Evolutionary conservation across 2,113 vertebrate species (phyloP).

Genomic region (Paedocypris sp.): DNA sequence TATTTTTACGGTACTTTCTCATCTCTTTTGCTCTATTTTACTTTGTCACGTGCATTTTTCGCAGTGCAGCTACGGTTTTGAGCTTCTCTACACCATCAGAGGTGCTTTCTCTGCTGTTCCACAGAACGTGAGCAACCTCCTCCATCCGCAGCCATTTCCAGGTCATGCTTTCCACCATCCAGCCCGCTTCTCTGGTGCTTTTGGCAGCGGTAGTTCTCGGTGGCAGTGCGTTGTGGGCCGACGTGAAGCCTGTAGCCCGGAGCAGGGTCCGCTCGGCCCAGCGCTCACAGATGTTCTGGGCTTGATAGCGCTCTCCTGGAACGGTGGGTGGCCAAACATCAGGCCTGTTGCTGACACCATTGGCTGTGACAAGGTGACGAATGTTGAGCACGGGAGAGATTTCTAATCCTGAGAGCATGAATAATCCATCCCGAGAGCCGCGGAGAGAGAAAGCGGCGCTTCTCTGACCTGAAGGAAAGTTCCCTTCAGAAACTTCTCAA

Average conservation of each 20-base stretch:
- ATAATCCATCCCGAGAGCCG: constrained; percentile 64
- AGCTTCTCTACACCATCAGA: too few relatives aligned
- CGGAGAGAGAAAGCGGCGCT: constrained; percentile 53
- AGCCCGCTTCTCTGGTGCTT: too few relatives aligned
- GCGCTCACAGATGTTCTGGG: constrained; percentile 70
- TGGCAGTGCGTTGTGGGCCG: constrained; percentile 53
- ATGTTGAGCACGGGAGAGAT: constrained; percentile 45
- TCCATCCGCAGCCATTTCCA: too few relatives aligned
- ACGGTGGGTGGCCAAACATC: constrained; percentile 61
- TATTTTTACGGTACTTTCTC: too few relatives aligned
- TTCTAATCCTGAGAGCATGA: constrained; percentile 61
- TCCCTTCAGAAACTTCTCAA: constrained; percentile 17
- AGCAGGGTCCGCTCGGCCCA: constrained; percentile 64
- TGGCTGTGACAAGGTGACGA: constrained; percentile 45
- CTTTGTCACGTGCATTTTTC: too few relatives aligned
- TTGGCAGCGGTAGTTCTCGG: constrained; percentile 45
- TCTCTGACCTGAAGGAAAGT: constrained; percentile 32
- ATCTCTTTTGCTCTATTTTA: too few relatives aligned
- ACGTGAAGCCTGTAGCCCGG: constrained; percentile 52
- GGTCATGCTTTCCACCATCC: too few relatives aligned
- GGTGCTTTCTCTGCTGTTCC: too few relatives aligned
- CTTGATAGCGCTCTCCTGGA: constrained; percentile 59
- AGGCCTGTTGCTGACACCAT: constrained; percentile 57
- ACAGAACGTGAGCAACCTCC: too few relatives aligned
- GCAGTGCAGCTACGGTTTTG: too few relatives aligned